Base-by-base conservation (phyloP, 2,888 invertebrate genomes). In the Oscheius sp. region DNA sequence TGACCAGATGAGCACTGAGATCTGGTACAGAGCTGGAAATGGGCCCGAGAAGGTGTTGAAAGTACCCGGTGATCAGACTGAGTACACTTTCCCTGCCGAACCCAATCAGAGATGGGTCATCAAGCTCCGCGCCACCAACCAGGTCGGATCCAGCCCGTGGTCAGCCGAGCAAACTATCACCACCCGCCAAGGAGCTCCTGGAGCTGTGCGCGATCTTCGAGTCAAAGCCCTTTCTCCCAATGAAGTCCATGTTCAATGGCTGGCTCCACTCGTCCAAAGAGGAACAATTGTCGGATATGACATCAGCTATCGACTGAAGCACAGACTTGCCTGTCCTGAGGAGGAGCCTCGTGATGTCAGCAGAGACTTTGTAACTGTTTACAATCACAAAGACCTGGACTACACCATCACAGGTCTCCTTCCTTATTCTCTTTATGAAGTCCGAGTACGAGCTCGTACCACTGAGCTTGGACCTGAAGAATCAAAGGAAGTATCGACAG, bases 221-320 rank as follows among this genome's bases (percentile, higher is more conserved):
- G 81, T 84, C 56, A 83, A 79, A 58, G 83, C 84, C 56, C 72
- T 84, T 27, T 83, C 82, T 5, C 85, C 85, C 29, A 85, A 85
- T 59, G 83, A 83, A 55, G 85, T 88, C 18, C 81, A 82, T 35
- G 88, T 86, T 23, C 82, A 78, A 63, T 88, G 88, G 88, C 66
- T 79, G 18, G 83, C 86, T n/a, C 88, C 88, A 18, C 69, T 81
- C 6, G 82, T 83, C 23, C 84, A 85, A 63, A 76, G 84, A 1
- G 88, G 88, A 64, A 82, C 82, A 27, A 87, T 88, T 56, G 87
- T 88, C 59, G 88, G 88, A 69, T 88, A 88, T 76, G 88, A 88
- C 75, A 87, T 88, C 79, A 86, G 84, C 64, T 88, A 88, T 75
- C 45, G 70, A 21, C 75, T 88, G 41, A 88, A 88, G 66, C 86